These are phyloP conservation scores for Larimichthys crocea DNA, from an alignment of 2,113 vertebrate genomes.

Conservation along the genomic window DNA sequence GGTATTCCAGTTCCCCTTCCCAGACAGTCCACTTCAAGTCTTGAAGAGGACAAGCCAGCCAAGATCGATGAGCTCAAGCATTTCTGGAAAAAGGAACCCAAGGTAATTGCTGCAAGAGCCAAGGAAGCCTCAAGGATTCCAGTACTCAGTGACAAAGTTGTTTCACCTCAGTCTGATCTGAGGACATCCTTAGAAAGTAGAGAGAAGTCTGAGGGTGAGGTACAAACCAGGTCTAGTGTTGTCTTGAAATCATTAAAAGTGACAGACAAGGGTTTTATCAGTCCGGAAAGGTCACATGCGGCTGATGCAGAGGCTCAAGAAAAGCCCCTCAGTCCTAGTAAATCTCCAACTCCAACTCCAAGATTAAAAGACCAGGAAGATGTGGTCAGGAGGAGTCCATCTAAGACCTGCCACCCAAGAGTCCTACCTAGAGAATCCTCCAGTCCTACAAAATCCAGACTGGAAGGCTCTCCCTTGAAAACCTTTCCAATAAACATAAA, in stretches of 20 bases:
- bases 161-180: conserved; percentile 29
- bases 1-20: conserved; percentile 13
- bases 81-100: conserved; percentile 84
- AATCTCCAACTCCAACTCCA: conserved; percentile 34
- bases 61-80: conserved; percentile 84
- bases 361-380: conserved; percentile 61
- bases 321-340: conserved; percentile 54
- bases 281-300: conserved; percentile 71
- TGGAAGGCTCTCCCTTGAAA: conserved; percentile 67
- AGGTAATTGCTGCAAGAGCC: conserved; percentile 21
- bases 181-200: conserved; percentile 50
- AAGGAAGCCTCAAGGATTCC: conserved; percentile 46
- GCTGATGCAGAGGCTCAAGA: conserved; percentile 20
- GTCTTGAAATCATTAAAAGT: conserved; percentile 78
- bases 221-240: conserved; percentile 67
- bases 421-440: conserved; percentile 72
- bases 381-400: conserved; percentile 61
- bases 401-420: conserved; percentile 72
- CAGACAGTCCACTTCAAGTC: conserved; percentile 17
- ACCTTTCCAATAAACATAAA: conserved; percentile 69
- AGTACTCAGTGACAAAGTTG: conserved; percentile 21
- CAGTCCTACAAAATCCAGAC: conserved; percentile 49
- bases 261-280: conserved; percentile 64
- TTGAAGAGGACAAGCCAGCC: conserved; percentile 33
- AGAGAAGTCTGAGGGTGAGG: conserved; percentile 35